Percentiles rank a stretch among this genome's conserved stretches.
Evolutionary conservation across 2,113 vertebrate genomes (phyloP).

Genomic region (Macaca mulatta): DNA sequence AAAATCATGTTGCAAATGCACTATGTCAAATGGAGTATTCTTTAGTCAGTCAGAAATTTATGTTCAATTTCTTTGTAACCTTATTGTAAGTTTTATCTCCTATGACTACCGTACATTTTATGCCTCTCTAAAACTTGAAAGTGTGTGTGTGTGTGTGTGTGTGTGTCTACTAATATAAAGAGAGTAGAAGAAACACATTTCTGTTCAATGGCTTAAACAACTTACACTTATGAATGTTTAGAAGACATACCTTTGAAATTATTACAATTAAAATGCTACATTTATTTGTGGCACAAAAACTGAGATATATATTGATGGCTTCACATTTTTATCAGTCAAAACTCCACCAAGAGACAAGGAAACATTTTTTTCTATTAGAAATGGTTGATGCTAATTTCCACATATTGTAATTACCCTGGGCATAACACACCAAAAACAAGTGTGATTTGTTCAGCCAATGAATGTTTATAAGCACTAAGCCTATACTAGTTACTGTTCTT

Average conservation of each 20-base stretch:
- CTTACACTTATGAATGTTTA: background rate
- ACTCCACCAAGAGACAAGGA: background rate
- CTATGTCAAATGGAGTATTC: background rate
- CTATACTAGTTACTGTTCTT: background rate
- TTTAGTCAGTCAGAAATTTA: background rate
- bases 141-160: background rate
- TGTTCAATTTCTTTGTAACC: background rate
- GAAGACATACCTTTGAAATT: background rate
- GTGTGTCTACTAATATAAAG: background rate
- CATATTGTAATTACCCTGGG: background rate
- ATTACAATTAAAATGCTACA: background rate
- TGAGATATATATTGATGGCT: background rate
- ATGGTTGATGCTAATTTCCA: background rate
- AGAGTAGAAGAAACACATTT: background rate
- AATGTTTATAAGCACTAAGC: background rate
- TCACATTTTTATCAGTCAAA: background rate
- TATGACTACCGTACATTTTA: background rate
- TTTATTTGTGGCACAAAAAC: background rate
- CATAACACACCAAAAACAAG: background rate
- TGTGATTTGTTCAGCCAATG: background rate
- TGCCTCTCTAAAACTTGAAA: background rate
- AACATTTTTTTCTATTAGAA: background rate
- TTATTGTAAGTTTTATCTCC: background rate
- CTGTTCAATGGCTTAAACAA: background rate
- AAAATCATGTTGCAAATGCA: background rate